Conservation (phyloP, 2,888 invertebrate species). For the Bugulina stolonifera region DNA sequence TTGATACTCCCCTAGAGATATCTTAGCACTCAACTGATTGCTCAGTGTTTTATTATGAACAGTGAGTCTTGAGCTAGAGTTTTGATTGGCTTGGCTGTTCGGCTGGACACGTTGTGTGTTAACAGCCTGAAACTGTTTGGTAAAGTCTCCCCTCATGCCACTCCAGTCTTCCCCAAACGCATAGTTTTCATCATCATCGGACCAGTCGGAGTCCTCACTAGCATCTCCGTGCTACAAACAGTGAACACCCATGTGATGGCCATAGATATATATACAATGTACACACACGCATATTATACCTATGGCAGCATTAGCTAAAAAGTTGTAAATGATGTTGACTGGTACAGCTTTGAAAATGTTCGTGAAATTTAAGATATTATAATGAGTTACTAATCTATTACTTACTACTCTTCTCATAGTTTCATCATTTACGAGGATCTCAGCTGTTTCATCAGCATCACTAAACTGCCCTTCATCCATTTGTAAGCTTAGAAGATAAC, state of each 20-base stretch:
- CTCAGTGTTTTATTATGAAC: background rate
- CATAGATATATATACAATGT: too few relatives aligned
- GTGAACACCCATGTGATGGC: too few relatives aligned
- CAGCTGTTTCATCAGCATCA: constrained; percentile 33
- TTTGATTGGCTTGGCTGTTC: constrained; percentile 10
- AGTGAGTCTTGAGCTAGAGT: background rate
- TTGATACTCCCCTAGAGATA: background rate
- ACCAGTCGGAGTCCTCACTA: constrained; percentile 4
- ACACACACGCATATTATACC: too few relatives aligned
- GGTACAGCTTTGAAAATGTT: background rate
- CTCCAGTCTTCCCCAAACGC: constrained; percentile 22
- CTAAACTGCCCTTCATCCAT: constrained; percentile 34
- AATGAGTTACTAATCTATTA: too few relatives aligned
- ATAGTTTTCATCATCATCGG: constrained; percentile 7
- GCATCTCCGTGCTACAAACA: background rate
- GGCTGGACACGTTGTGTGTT: background rate
- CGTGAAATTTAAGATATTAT: too few relatives aligned
- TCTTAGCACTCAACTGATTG: constrained; percentile 24
- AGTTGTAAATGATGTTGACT: too few relatives aligned
- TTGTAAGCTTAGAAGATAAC: background rate
- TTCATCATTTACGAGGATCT: too few relatives aligned
- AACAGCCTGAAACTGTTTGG: constrained; percentile 2
- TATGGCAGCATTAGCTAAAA: too few relatives aligned
- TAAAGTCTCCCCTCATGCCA: constrained; percentile 23
- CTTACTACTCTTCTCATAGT: too few relatives aligned